phyloP scores from a whole-genome alignment of 2,888 invertebrate genomes.

The Drosophila lutescens region DNA sequence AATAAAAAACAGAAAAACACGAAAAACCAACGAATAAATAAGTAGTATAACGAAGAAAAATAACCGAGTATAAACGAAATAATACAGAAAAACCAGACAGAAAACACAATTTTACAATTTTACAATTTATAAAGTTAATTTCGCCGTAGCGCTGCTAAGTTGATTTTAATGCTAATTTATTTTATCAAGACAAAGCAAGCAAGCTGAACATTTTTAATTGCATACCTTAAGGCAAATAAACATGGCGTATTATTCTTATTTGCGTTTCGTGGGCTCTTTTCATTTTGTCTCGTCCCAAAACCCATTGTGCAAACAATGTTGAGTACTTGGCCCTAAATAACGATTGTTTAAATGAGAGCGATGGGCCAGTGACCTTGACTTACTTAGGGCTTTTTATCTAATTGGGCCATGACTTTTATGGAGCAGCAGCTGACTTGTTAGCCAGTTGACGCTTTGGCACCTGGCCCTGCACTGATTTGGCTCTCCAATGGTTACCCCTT shows the following conservation, averaged over 20 bases:
- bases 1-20: conserved; percentile 9
- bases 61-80: conserved; percentile 29
- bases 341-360: conserved; percentile 3
- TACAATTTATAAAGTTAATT: conserved; percentile 65
- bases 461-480: conserved; percentile 40
- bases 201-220: conserved; percentile 42
- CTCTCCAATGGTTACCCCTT: conserved; percentile 11
- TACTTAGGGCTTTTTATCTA: conserved; percentile 15
- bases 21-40: conserved; percentile 47
- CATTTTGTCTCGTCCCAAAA: conserved; percentile 44
- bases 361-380: conserved; percentile 28
- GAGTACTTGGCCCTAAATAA: background rate
- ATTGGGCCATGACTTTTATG: conserved; percentile 21
- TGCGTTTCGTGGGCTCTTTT: conserved; percentile 31
- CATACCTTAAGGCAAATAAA: conserved; percentile 54
- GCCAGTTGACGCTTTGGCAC: conserved; percentile 8
- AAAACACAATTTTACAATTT: conserved; percentile 66
- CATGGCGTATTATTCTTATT: conserved; percentile 46
- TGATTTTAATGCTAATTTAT: conserved; percentile 72
- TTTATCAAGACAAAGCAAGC: conserved; percentile 49
- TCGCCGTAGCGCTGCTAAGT: conserved; percentile 63
- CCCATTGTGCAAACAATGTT: conserved; percentile 13
- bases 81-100: conserved; percentile 17
- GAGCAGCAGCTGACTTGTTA: background rate
- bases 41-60: conserved; percentile 38